Evolutionary conservation across 2,113 vertebrate genomes (phyloP).

Genomic region (Ciconia boyciana): DNA sequence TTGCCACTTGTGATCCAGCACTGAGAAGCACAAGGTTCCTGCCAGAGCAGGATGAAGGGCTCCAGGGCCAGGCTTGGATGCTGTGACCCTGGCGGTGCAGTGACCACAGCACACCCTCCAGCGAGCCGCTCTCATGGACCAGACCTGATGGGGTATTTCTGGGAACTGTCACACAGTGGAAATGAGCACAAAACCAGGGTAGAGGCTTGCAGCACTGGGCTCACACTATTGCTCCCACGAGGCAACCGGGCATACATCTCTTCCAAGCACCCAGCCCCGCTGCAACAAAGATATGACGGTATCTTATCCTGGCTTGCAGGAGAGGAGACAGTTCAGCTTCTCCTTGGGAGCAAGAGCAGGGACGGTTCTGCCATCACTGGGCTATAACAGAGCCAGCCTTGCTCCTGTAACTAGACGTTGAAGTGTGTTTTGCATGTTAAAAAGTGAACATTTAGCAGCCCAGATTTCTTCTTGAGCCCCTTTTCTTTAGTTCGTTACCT

Average conservation of each 20-base stretch:
- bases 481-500: not conserved
- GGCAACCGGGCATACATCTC: not conserved
- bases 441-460: not conserved
- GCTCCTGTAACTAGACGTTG: not conserved
- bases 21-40: not conserved
- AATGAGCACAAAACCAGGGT: not conserved
- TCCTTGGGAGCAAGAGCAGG: not conserved
- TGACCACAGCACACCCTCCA: not conserved
- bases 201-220: not conserved
- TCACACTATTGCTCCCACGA: not conserved
- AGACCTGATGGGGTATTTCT: not conserved
- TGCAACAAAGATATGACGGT: not conserved
- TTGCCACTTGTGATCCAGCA: not conserved
- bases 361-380: not conserved
- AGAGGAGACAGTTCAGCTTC: not conserved
- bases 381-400: not conserved
- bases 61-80: not conserved
- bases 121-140: rapidly evolving
- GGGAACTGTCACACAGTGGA: not conserved
- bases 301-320: not conserved
- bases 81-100: not conserved
- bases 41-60: not conserved
- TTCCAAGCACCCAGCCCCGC: not conserved
- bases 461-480: not conserved
- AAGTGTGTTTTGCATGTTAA: not conserved